phyloP scores from a whole-genome alignment of 2,113 vertebrate genomes.

The Nothobranchius kuhntae region DNA sequence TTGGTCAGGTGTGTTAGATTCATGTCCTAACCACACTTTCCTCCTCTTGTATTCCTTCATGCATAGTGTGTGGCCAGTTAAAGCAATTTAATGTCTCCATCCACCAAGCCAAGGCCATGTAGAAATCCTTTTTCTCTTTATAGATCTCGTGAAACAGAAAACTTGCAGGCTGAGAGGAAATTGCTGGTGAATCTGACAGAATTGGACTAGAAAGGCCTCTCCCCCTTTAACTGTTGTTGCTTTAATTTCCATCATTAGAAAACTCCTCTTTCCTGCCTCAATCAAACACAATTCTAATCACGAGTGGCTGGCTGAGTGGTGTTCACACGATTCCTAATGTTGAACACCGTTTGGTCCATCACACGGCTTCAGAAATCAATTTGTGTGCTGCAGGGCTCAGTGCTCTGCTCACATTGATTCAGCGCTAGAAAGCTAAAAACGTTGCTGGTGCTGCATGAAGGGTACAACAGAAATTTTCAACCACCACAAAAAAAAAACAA shows the following conservation, averaged over 20 bases:
- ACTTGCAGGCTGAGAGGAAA: neutral
- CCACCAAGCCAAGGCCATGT: too few species aligned
- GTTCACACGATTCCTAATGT: conserved; percentile 37
- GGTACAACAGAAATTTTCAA: conserved; percentile 17
- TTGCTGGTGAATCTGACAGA: neutral
- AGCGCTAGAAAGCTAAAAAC: conserved; percentile 19
- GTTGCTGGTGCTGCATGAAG: conserved; percentile 11
- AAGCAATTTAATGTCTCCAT: too few species aligned
- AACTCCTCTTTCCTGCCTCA: conserved; percentile 15
- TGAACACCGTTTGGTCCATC: conserved; percentile 36
- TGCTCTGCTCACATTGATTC: conserved; percentile 42
- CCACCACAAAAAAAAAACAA: neutral
- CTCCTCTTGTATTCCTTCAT: too few species aligned
- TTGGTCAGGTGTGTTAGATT: too few species aligned
- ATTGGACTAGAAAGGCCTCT: neutral
- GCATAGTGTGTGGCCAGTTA: too few species aligned
- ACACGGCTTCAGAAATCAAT: conserved; percentile 35
- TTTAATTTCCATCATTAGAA: conserved; percentile 21
- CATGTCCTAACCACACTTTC: too few species aligned
- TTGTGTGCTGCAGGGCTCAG: conserved; percentile 4
- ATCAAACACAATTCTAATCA: conserved; percentile 34
- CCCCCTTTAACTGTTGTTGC: neutral
- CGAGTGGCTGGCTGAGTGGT: conserved; percentile 24
- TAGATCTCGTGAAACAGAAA: neutral
- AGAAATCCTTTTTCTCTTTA: neutral